Evolutionary conservation across 1,140 invertebrate genomes (phyloP).

Genomic region (Drosophila pectinifera): DNA sequence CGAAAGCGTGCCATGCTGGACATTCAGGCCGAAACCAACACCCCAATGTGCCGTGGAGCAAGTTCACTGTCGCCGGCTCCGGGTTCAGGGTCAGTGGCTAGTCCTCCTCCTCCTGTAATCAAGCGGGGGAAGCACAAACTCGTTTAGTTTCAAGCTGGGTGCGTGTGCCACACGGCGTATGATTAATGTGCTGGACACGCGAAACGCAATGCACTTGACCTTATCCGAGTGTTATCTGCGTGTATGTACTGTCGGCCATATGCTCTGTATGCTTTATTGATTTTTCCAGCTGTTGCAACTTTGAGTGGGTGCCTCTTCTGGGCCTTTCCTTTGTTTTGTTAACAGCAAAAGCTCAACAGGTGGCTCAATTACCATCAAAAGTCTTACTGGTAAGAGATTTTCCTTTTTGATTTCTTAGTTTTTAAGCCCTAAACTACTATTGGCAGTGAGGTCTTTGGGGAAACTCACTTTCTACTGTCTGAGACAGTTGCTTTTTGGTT

Average conservation of each 20-base stretch:
- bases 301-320: conserved; percentile 6
- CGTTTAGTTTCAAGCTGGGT: conserved; percentile 22
- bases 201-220: conserved; percentile 38
- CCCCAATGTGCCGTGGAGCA: conserved; percentile 6
- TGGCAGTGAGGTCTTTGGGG: neutral
- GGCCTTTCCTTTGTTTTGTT: conserved; percentile 11
- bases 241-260: conserved; percentile 39
- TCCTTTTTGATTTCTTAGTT: neutral
- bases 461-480: conserved; percentile 6
- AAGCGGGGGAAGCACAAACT: conserved; percentile 24
- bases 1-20: conserved; percentile 68
- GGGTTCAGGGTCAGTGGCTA: conserved; percentile 68
- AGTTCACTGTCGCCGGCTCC: conserved; percentile 66
- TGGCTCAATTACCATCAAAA: conserved; percentile 17
- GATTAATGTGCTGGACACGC: conserved; percentile 58
- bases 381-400: neutral
- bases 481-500: neutral
- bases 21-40: conserved; percentile 34
- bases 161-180: conserved; percentile 73
- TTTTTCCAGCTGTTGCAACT: conserved; percentile 56
- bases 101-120: conserved; percentile 47
- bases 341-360: conserved; percentile 24
- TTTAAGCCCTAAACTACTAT: neutral
- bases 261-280: conserved; percentile 64
- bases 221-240: conserved; percentile 31